Evolutionary conservation across 2,888 invertebrate species (phyloP).

Genomic region (Tenthredo livida): DNA sequence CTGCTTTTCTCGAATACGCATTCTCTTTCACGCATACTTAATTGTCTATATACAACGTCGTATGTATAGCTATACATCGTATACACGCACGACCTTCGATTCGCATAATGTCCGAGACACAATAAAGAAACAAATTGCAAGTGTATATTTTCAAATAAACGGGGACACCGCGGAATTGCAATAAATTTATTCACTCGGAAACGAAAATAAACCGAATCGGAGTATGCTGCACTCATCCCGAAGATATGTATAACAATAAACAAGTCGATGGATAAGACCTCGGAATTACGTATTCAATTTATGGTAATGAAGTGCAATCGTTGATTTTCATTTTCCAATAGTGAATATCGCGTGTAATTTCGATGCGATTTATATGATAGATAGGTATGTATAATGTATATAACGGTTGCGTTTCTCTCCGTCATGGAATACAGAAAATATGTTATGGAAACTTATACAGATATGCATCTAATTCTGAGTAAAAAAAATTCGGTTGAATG

Average conservation of each 20-base stretch:
- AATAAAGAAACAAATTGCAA: constrained; percentile 34
- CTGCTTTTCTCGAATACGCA: constrained; percentile 17
- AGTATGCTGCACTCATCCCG: background rate
- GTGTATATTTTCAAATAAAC: background rate
- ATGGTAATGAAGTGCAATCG: background rate
- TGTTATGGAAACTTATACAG: background rate
- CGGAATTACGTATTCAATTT: background rate
- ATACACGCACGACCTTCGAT: constrained; percentile 39
- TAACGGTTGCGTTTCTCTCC: background rate
- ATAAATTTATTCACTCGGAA: background rate
- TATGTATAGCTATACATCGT: background rate
- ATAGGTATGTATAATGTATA: background rate
- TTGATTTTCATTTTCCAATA: background rate
- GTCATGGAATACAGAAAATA: background rate
- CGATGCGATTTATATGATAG: background rate
- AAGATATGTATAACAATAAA: background rate
- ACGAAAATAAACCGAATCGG: background rate
- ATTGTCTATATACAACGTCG: background rate
- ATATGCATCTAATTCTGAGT: too few species aligned
- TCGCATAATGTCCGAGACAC: constrained; percentile 2
- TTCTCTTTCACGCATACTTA: background rate
- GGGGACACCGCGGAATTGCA: background rate
- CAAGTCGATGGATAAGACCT: background rate
- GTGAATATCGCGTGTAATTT: background rate
- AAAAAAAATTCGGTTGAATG: background rate